Evolutionary conservation across 2,888 invertebrate species (phyloP).

Genomic region (Apodemia zela): DNA sequence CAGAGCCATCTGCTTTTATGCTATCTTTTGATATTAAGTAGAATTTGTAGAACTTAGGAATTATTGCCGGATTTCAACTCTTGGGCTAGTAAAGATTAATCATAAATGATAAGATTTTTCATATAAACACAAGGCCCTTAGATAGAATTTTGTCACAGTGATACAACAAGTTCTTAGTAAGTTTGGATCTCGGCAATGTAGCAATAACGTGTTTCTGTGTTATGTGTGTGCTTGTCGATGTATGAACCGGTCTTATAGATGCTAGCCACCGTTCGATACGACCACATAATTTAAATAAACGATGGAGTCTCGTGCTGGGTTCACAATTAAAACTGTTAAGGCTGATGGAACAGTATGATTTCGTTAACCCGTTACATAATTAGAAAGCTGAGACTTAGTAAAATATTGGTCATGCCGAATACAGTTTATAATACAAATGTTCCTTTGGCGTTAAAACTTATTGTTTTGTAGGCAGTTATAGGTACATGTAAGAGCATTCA

Average conservation of each 20-base stretch:
- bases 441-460: background rate
- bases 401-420: background rate
- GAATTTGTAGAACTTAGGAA: no score
- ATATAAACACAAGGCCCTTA: constrained; percentile 27
- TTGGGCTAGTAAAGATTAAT: background rate
- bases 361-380: constrained; percentile 56
- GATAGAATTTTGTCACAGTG: constrained; percentile 36
- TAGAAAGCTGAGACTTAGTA: constrained; percentile 43
- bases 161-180: constrained; percentile 40
- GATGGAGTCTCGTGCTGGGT: constrained; percentile 56
- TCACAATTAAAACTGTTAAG: constrained; percentile 68
- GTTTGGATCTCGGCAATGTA: constrained; percentile 38
- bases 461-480: background rate
- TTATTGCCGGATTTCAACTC: no score
- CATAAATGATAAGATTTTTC: constrained; percentile 10
- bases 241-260: constrained; percentile 64
- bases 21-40: no score
- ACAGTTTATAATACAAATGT: background rate
- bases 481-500: background rate
- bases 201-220: constrained; percentile 32
- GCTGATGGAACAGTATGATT: constrained; percentile 48
- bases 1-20: no score
- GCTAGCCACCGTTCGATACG: constrained; percentile 59
- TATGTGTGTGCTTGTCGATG: constrained; percentile 44
- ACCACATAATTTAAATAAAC: constrained; percentile 67